These are phyloP conservation scores for Mormyrus iriodes DNA, from an alignment of 2,113 vertebrate species.

Conservation along the genomic window DNA sequence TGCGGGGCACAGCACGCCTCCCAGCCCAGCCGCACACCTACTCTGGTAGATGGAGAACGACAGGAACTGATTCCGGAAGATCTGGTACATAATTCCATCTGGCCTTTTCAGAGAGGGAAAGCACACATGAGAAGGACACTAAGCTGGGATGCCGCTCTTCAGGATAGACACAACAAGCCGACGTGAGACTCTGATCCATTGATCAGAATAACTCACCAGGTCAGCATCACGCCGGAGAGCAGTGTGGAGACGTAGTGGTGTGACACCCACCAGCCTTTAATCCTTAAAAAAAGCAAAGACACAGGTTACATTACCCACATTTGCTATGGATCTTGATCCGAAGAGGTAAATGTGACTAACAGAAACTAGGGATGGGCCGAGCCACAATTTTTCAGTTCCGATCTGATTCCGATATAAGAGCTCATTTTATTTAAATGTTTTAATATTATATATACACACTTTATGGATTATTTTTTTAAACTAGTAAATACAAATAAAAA, in stretches of 20 bases:
- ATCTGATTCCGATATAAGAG: too few relatives aligned
- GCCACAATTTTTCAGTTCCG: too few relatives aligned
- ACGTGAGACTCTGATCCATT: background rate
- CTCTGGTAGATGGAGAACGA: conserved; percentile 97
- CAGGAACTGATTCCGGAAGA: conserved; percentile 92
- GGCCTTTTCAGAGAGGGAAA: conserved; percentile 66
- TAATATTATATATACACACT: too few relatives aligned
- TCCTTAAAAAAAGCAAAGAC: conserved; percentile 51
- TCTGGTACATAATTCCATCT: conserved; percentile 88
- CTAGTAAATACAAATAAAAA: too few relatives aligned
- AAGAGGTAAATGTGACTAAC: background rate
- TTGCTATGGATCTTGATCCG: background rate
- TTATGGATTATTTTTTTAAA: too few relatives aligned
- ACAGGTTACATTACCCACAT: background rate
- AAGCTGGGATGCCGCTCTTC: background rate
- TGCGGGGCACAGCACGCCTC: background rate
- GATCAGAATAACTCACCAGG: conserved; percentile 73
- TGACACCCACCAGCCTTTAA: conserved; percentile 98
- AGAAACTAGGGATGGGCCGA: too few relatives aligned
- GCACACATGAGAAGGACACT: conserved; percentile 11
- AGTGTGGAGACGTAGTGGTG: conserved; percentile 96
- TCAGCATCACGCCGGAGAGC: conserved; percentile 94
- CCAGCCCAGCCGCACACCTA: conserved; percentile 52
- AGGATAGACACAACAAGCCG: background rate
- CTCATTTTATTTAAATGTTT: too few relatives aligned